phyloP scores from a whole-genome alignment of 2,888 invertebrate genomes.

The Rotaria sp. region DNA sequence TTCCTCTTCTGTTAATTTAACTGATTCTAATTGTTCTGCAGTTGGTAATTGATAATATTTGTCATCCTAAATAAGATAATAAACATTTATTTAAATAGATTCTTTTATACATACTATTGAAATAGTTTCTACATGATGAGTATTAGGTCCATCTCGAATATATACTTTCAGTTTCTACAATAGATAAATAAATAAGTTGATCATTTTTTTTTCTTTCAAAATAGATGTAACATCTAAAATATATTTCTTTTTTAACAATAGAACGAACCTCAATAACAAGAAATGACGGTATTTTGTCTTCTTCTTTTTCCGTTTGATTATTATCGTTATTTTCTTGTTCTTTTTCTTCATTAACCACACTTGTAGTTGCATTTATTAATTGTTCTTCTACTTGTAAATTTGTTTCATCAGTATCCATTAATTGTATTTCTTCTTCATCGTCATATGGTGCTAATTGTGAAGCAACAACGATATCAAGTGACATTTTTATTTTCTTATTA shows the following conservation, averaged over 20 bases:
- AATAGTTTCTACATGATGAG: neutral
- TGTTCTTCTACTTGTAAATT: neutral
- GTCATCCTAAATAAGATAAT: neutral
- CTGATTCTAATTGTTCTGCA: neutral
- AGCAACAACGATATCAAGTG: neutral
- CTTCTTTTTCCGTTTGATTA: too few relatives aligned
- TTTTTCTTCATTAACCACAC: neutral
- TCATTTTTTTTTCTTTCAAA: too few relatives aligned
- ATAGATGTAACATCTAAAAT: too few relatives aligned
- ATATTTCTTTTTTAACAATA: neutral
- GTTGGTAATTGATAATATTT: neutral
- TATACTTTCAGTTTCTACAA: neutral
- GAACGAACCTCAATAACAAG: neutral
- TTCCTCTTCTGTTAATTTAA: neutral
- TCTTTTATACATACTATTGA: neutral
- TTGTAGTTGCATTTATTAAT: neutral
- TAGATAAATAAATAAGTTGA: neutral
- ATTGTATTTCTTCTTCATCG: neutral
- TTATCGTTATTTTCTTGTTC: neutral
- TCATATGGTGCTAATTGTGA: neutral
- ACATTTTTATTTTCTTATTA: neutral
- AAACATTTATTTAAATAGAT: neutral
- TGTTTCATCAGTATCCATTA: neutral
- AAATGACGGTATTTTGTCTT: neutral
- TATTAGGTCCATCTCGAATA: constrained; percentile 23